Conservation (phyloP, 1,140 invertebrate genomes). For the Drosophila parabipectinata region DNA sequence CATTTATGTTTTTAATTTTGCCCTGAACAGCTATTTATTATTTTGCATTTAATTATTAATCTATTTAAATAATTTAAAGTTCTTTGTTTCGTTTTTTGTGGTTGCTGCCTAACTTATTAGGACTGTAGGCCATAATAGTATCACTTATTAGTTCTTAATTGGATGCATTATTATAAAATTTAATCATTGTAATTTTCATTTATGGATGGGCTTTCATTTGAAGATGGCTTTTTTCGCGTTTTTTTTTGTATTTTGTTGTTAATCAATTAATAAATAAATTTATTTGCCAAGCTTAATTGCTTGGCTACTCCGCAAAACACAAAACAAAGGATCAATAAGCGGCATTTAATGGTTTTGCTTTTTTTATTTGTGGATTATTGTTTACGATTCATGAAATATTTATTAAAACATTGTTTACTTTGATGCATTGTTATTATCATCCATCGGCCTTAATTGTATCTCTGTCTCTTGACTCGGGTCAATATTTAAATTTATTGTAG, state of each 20-base stretch:
- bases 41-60: slow-evolving; percentile 32
- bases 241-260: slow-evolving; percentile 16
- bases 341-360: slow-evolving; percentile 53
- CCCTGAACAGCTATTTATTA: slow-evolving; percentile 25
- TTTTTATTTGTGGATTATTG: slow-evolving; percentile 38
- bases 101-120: slow-evolving; percentile 44
- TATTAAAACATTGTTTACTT: slow-evolving; percentile 62
- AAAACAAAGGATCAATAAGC: slow-evolving; percentile 63
- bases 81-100: slow-evolving; percentile 31
- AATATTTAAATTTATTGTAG: slow-evolving; percentile 5
- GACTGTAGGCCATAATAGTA: slow-evolving; percentile 57
- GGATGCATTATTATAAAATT: slow-evolving; percentile 44
- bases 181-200: slow-evolving; percentile 62
- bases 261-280: slow-evolving; percentile 74
- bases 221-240: slow-evolving; percentile 3
- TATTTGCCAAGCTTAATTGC: slow-evolving; percentile 76
- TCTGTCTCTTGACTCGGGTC: not conserved
- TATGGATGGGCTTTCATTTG: slow-evolving; percentile 51
- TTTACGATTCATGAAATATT: slow-evolving; percentile 65
- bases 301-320: slow-evolving; percentile 46
- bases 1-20: slow-evolving; percentile 4
- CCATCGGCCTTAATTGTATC: slow-evolving; percentile 19
- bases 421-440: slow-evolving; percentile 27
- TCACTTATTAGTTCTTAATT: slow-evolving; percentile 74
- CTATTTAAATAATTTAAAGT: slow-evolving; percentile 26